Evolutionary conservation across 2,797 vertebrate genomes (phyloP).

Genomic region (Poeciliopsis turneri): DNA sequence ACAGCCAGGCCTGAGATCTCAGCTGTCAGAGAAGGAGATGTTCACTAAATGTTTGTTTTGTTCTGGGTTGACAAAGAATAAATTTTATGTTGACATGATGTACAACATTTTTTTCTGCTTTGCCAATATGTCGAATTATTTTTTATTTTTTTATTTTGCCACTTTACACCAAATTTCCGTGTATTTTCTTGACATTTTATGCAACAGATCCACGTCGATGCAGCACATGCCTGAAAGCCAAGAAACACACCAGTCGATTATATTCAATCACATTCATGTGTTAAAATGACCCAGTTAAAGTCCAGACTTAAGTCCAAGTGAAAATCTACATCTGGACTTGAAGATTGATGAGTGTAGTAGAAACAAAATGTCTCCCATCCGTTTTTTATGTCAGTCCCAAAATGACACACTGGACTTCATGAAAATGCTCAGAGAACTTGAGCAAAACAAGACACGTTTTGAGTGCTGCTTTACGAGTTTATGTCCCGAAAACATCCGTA

Average conservation of each 20-base stretch:
- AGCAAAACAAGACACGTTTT: not conserved
- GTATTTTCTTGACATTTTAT: not conserved
- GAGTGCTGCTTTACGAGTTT: not conserved
- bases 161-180: not conserved
- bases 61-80: not conserved
- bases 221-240: not conserved
- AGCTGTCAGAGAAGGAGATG: not conserved
- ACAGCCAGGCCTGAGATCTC: not conserved
- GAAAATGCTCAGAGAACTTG: not conserved
- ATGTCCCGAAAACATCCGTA: not conserved
- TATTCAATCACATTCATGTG: not conserved
- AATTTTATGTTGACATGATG: not conserved
- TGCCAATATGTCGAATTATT: not conserved
- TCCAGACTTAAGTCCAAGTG: not conserved
- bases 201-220: not conserved
- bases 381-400: not conserved
- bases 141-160: not conserved
- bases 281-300: not conserved
- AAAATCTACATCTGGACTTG: not conserved
- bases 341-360: not conserved
- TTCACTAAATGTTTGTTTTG: not conserved
- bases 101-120: not conserved
- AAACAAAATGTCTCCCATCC: not conserved
- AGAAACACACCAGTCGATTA: not conserved
- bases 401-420: not conserved